A percentile compares a stretch with the other conserved stretches of the same genome.
These are phyloP conservation scores for Mungos mungo DNA, from an alignment of 2,113 vertebrate genomes.

Conservation along the genomic window DNA sequence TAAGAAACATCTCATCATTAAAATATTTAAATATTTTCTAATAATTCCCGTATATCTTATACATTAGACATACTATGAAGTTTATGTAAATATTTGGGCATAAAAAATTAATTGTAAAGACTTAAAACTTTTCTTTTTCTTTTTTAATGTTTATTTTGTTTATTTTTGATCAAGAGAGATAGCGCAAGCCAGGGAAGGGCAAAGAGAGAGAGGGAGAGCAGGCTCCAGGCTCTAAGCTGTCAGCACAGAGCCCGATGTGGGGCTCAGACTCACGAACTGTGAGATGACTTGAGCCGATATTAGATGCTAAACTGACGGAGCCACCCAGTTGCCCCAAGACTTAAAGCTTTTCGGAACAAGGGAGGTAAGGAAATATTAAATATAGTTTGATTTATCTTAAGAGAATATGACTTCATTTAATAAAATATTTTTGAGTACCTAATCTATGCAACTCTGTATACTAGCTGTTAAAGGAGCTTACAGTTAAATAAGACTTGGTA, in stretches of 20 bases:
- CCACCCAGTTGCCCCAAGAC: too few relatives aligned
- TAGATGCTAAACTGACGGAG: too few relatives aligned
- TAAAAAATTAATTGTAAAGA: neutral
- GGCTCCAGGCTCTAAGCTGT: too few relatives aligned
- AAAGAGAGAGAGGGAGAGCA: too few relatives aligned
- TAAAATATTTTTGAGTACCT: neutral
- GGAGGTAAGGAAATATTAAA: conserved; percentile 20
- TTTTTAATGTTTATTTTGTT: too few relatives aligned
- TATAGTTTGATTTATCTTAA: neutral
- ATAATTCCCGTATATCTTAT: neutral
- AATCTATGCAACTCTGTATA: neutral
- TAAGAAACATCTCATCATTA: neutral
- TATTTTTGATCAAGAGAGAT: too few relatives aligned
- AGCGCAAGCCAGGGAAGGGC: too few relatives aligned
- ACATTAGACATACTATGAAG: neutral
- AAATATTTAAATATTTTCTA: neutral
- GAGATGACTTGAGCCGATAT: too few relatives aligned
- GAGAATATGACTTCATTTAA: neutral
- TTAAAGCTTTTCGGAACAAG: neutral
- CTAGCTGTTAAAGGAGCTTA: neutral
- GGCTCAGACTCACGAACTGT: too few relatives aligned
- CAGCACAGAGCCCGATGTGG: too few relatives aligned
- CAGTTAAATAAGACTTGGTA: neutral
- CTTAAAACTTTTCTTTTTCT: neutral
- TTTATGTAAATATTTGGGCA: neutral